Evolutionary conservation across 2,113 vertebrate species (phyloP).

Genomic region (Syrrhaptes paradoxus): DNA sequence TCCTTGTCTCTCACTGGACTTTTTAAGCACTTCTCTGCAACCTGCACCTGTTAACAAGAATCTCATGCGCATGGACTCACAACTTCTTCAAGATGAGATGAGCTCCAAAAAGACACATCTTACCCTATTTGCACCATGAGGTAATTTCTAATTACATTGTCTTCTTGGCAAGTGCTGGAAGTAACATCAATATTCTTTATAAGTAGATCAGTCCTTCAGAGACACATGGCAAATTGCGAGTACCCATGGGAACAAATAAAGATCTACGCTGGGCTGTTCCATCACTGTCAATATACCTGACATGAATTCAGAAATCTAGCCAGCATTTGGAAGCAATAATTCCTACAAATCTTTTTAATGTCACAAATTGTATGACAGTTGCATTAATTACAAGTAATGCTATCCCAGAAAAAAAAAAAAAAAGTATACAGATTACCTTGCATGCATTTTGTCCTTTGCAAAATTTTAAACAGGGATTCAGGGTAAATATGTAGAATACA

Average conservation of each 20-base stretch:
- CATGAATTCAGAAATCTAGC: background rate
- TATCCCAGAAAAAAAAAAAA: background rate
- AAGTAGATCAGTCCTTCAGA: background rate
- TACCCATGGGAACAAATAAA: background rate
- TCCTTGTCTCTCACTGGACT: background rate
- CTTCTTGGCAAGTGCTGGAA: background rate
- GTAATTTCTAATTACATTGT: background rate
- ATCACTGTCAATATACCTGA: background rate
- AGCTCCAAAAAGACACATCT: background rate
- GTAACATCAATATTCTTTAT: background rate
- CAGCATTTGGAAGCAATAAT: background rate
- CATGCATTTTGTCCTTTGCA: background rate
- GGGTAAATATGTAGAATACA: background rate
- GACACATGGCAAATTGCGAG: background rate
- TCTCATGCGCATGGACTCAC: background rate
- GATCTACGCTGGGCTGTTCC: background rate
- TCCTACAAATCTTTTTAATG: background rate
- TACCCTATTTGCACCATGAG: background rate
- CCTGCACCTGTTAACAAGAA: background rate
- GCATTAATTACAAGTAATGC: conserved; percentile 52
- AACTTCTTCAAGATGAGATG: background rate
- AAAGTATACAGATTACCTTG: background rate
- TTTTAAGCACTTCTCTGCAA: background rate
- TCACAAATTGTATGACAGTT: conserved; percentile 43
- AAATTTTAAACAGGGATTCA: background rate